Evolutionary conservation across 2,888 invertebrate genomes (phyloP).

Genomic region (Spodoptera exigua): DNA sequence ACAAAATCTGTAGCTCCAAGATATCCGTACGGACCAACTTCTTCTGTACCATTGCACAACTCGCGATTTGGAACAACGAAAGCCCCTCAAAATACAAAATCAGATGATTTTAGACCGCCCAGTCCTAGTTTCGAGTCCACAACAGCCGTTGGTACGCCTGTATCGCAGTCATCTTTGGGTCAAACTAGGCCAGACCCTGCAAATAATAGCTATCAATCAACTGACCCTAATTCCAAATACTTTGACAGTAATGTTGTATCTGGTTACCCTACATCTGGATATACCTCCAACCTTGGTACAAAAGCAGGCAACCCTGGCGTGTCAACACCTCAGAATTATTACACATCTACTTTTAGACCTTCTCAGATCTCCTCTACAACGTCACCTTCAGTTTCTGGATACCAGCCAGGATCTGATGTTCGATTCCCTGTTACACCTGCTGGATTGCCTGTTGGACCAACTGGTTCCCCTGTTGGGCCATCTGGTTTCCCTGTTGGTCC

Average conservation of each 20-base stretch:
- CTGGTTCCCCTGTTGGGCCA: neutral
- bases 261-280: constrained; percentile 10
- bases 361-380: constrained; percentile 5
- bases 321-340: constrained; percentile 18
- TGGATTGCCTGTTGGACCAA: no score
- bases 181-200: neutral
- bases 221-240: constrained; percentile 9
- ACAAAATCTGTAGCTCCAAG: constrained; percentile 13
- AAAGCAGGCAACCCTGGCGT: neutral
- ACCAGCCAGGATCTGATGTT: neutral
- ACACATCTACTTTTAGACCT: constrained; percentile 36
- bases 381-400: constrained; percentile 12
- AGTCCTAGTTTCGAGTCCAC: neutral
- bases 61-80: constrained; percentile 37
- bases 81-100: constrained; percentile 4
- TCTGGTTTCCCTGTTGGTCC: no score
- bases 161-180: constrained; percentile 7
- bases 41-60: constrained; percentile 49
- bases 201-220: constrained; percentile 21
- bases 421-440: no score
- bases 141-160: constrained; percentile 8
- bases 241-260: constrained; percentile 8
- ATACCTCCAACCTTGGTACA: neutral
- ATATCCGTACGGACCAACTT: constrained; percentile 43
- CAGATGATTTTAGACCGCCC: constrained; percentile 10